Percentiles rank a stretch among this genome's conserved stretches.
Conservation (phyloP, 1,140 invertebrate species). For the Adelges cooleyi region DNA sequence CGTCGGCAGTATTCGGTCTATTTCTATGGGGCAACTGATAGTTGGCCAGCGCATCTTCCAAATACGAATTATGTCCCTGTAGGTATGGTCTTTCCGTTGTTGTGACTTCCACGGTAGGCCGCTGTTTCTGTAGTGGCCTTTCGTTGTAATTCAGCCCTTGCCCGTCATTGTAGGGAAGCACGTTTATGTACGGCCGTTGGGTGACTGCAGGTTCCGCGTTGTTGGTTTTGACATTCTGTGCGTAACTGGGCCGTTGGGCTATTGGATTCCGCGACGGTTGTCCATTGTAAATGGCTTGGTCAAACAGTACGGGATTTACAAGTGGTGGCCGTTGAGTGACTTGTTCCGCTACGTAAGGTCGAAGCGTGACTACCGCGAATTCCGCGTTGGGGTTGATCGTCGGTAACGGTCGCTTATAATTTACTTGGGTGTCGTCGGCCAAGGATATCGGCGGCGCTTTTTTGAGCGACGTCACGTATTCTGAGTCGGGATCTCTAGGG, state of each 20-base stretch:
- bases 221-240: constrained; percentile 3
- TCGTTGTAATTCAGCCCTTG: too few species aligned
- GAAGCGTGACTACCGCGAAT: constrained; percentile 35
- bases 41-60: background rate
- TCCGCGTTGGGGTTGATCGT: constrained; percentile 45
- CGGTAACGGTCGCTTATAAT: constrained; percentile 42
- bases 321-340: constrained; percentile 35
- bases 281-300: background rate
- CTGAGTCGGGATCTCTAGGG: constrained; percentile 44
- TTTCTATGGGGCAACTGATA: constrained; percentile 2
- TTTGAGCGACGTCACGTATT: constrained; percentile 37
- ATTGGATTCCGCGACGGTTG: background rate
- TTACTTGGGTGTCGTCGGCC: constrained; percentile 41
- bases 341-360: constrained; percentile 37
- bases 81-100: background rate
- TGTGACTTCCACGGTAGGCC: background rate
- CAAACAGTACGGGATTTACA: constrained; percentile 31
- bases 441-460: background rate
- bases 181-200: constrained; percentile 1
- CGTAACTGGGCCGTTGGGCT: background rate
- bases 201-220: background rate
- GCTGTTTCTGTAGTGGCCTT: background rate
- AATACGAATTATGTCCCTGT: constrained; percentile 1
- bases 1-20: background rate
- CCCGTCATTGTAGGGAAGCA: background rate